Evolutionary conservation across 2,113 vertebrate genomes (phyloP).

Genomic region (Vulpes ferrilata): DNA sequence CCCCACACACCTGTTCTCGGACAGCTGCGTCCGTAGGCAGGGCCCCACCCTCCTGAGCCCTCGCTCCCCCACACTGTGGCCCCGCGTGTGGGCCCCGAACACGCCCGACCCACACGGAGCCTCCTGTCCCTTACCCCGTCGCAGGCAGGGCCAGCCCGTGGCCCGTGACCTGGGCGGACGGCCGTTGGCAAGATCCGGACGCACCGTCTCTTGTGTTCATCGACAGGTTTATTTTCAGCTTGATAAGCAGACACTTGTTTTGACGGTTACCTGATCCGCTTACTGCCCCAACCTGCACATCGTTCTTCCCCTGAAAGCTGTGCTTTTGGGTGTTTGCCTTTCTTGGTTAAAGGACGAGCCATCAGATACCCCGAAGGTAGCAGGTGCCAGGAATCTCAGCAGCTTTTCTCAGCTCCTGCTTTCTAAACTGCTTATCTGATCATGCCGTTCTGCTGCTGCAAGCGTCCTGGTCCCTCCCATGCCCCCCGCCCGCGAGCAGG

Average conservation of each 20-base stretch:
- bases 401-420: not conserved
- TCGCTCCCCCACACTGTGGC: too few species aligned
- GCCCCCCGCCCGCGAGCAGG: accelerated
- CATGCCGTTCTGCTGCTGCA: not conserved
- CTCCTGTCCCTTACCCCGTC: too few species aligned
- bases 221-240: not conserved
- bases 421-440: not conserved
- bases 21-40: not conserved
- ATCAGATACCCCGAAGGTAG: not conserved
- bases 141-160: too few species aligned
- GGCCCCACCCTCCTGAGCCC: too few species aligned
- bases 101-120: too few species aligned
- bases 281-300: not conserved
- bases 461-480: not conserved
- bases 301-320: not conserved
- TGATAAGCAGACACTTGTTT: not conserved
- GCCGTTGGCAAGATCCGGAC: too few species aligned
- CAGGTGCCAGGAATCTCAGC: not conserved
- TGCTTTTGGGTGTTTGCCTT: not conserved
- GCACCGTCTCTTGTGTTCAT: not conserved
- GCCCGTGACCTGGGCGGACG: too few species aligned
- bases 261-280: not conserved
- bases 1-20: not conserved
- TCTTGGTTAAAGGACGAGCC: not conserved
- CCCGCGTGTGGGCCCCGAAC: too few species aligned